These are phyloP conservation scores for Corticium candelabrum DNA, from an alignment of 37 sponge, comb jelly and placozoan species.

Conservation along the genomic window DNA sequence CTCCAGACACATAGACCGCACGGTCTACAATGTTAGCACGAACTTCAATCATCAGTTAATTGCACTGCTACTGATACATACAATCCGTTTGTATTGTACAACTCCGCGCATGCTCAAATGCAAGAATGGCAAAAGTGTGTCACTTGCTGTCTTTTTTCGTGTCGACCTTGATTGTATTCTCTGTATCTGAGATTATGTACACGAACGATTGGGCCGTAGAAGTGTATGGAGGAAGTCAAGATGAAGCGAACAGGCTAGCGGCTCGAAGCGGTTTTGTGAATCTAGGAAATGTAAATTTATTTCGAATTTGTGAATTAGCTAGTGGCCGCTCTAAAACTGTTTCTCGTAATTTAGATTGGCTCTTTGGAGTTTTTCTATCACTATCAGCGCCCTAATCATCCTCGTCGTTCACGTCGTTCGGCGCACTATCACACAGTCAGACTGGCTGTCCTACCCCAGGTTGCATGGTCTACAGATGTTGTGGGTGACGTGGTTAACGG, in stretches of 20 bases:
- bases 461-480: not conserved
- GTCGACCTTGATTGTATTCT: not conserved
- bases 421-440: not conserved
- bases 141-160: not conserved
- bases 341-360: too few relatives aligned
- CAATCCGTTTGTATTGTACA: too few relatives aligned
- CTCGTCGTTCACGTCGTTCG: not conserved
- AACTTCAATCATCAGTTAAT: too few relatives aligned
- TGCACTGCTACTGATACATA: too few relatives aligned
- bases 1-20: not conserved
- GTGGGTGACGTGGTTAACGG: not conserved
- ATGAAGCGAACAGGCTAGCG: not conserved
- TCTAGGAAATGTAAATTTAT: too few relatives aligned
- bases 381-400: not conserved
- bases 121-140: too few relatives aligned
- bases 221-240: not conserved
- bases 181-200: not conserved
- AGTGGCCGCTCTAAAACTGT: too few relatives aligned
- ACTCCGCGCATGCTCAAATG: too few relatives aligned
- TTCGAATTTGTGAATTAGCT: too few relatives aligned
- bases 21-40: not conserved
- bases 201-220: slow-evolving; percentile 11
- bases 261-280: not conserved
- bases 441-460: not conserved
- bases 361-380: not conserved